phyloP scores from a whole-genome alignment of 2,797 vertebrate species.

The Xiphorhynchus erythropygius region DNA sequence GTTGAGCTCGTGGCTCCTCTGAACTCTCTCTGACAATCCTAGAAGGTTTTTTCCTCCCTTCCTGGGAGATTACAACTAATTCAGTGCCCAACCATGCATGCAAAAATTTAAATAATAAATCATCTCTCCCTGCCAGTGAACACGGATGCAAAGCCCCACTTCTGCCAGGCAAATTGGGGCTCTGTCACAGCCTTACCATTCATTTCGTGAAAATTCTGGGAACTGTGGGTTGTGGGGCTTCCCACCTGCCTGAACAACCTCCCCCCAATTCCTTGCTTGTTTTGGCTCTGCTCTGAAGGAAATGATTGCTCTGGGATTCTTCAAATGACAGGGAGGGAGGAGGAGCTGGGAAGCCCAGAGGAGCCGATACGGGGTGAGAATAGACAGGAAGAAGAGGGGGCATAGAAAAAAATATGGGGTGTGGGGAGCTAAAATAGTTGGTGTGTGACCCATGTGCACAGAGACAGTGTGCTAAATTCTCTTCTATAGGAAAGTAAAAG shows the following conservation, averaged over 20 bases:
- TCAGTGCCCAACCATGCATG: not conserved
- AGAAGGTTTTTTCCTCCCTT: not conserved
- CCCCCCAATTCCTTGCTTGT: not conserved
- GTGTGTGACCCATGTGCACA: not conserved
- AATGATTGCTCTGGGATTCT: not conserved
- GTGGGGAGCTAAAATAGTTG: not conserved
- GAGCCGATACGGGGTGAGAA: fast-evolving
- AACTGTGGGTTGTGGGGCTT: not conserved
- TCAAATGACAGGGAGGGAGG: not conserved
- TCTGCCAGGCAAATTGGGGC: not conserved
- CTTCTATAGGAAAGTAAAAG: slow-evolving; percentile 11
- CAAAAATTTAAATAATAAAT: slow-evolving; percentile 63
- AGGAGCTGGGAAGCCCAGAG: not conserved
- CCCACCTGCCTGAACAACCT: not conserved
- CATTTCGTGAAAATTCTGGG: not conserved
- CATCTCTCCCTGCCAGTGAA: not conserved
- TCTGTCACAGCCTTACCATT: not conserved
- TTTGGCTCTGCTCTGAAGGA: not conserved
- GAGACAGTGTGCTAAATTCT: not conserved
- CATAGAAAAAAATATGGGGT: not conserved
- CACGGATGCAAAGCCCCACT: not conserved
- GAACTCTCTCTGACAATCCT: not conserved
- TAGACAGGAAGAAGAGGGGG: not conserved
- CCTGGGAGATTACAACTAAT: slow-evolving; percentile 26
- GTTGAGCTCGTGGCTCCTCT: not conserved